Conservation (phyloP, 2,888 invertebrate species). For the Apamea anceps region DNA sequence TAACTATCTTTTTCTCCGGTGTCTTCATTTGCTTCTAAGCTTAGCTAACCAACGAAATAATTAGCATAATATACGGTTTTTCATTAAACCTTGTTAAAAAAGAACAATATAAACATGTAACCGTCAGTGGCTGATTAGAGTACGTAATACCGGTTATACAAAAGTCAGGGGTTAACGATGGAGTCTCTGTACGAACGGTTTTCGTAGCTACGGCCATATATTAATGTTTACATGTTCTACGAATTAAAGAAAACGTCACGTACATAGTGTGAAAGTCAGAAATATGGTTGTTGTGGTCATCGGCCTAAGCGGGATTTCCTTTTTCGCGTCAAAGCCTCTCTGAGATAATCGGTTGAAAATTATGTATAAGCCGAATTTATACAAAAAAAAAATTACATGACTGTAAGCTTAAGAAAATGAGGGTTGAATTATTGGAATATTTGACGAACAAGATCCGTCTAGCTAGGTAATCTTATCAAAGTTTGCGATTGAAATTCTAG, state of each 20-base stretch:
- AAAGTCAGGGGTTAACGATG: conserved; percentile 52
- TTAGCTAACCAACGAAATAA: background rate
- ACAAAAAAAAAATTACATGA: background rate
- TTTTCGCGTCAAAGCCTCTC: conserved; percentile 7
- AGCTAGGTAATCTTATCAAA: conserved; percentile 33
- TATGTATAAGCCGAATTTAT: background rate
- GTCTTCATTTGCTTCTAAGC: background rate
- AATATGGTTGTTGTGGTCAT: conserved; percentile 24
- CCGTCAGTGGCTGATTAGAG: conserved; percentile 20
- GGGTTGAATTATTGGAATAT: background rate
- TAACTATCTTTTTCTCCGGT: background rate
- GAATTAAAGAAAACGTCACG: conserved; percentile 46
- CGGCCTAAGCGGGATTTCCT: conserved; percentile 32
- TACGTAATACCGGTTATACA: conserved; percentile 42
- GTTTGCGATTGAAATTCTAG: conserved; percentile 33
- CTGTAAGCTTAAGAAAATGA: background rate
- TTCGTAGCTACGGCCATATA: conserved; percentile 22
- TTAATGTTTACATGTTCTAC: conserved; percentile 42
- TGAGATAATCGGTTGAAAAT: conserved; percentile 5
- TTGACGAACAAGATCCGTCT: conserved; percentile 16
- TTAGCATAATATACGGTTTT: background rate
- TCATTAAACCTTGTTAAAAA: conserved; percentile 4
- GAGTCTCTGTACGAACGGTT: conserved; percentile 31
- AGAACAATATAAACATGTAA: conserved; percentile 22
- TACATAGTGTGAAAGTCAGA: conserved; percentile 37